Evolutionary conservation across 1,140 invertebrate genomes (phyloP), one percentile per base, ranked within the genome.

Genomic region (Aphaenogaster ashmeadi): DNA sequence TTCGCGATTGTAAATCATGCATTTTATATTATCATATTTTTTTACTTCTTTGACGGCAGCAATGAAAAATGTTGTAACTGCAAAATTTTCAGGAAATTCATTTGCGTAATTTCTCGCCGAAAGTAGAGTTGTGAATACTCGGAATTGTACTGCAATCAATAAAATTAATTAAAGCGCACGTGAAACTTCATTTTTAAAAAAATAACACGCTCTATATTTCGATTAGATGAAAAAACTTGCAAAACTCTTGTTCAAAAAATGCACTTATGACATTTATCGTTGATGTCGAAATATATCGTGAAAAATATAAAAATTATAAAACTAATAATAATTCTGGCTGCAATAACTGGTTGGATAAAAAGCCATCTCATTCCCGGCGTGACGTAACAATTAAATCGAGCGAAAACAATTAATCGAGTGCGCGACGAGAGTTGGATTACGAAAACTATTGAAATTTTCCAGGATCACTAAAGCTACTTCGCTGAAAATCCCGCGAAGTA

Each of bases 371-470:
- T 47, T 36, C 44, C 47, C 8, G 52, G 11, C 6, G 27, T 36
- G 64, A 27, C 18, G 33, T 67, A 38, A 71, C 50, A 58, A 75
- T 75, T 47, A 84, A 75, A 60, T 84, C 33, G 69, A 27, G 54
- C 41, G 54, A 44, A 60, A 62, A 84, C 69, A 62, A 84, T 84
- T 62, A 62, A 50, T 58, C 5, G 27, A 38, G 5, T 21, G 36
- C 60, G 13, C 66, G 13, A 33, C 50, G 69, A 60, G 41, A 74
- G 41, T 58, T 74, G 80, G n/a, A 60, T 84, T 60, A 75, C 13
- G 54, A 62, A 62, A 75, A 75, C 72, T 75, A 60, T 47, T 36
- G 69, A 62, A 74, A 75, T 74, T 50, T 84, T 75, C 13, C 62
- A 11, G 33, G 56, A 75, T 50, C 54, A 50, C 18, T n/a, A 2